Evolutionary conservation across 2,888 invertebrate genomes (phyloP).

Genomic region (Spodoptera littoralis): DNA sequence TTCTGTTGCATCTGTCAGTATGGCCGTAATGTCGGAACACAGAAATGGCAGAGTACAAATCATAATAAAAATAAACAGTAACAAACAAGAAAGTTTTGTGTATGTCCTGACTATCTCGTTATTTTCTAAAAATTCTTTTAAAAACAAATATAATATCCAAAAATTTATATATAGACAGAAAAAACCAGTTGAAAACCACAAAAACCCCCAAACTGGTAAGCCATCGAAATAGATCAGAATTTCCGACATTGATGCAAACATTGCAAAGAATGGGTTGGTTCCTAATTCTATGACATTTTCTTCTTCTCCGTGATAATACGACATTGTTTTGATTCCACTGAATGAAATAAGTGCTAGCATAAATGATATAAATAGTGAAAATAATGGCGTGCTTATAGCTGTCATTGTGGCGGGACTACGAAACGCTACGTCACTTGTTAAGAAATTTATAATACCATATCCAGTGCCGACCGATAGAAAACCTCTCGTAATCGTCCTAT

Average conservation of each 20-base stretch:
- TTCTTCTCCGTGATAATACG: constrained; percentile 81
- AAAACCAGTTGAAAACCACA: constrained; percentile 76
- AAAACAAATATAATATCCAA: constrained; percentile 73
- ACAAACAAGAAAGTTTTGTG: constrained; percentile 58
- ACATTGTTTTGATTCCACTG: constrained; percentile 79
- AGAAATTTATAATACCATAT: constrained; percentile 72
- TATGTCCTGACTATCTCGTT: constrained; percentile 59
- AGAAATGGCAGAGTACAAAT: constrained; percentile 73
- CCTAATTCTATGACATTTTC: constrained; percentile 76
- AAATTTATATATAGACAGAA: constrained; percentile 72
- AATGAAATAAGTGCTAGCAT: constrained; percentile 72
- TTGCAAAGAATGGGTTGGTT: constrained; percentile 66
- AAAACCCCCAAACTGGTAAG: constrained; percentile 73
- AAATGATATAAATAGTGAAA: constrained; percentile 67
- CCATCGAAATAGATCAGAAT: constrained; percentile 76
- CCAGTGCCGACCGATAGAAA: constrained; percentile 75
- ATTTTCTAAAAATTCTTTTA: constrained; percentile 65
- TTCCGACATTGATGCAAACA: constrained; percentile 76
- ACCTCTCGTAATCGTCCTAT: constrained; percentile 65
- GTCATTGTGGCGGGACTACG: constrained; percentile 83
- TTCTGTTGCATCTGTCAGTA: constrained; percentile 69
- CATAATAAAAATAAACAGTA: constrained; percentile 62
- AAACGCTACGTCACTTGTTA: constrained; percentile 75
- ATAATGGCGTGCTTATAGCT: constrained; percentile 70
- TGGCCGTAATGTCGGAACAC: constrained; percentile 76